Percentiles rank a stretch among this genome's conserved stretches.
phyloP scores from a whole-genome alignment of 2,797 vertebrate species.

The Rhincodon typus region DNA sequence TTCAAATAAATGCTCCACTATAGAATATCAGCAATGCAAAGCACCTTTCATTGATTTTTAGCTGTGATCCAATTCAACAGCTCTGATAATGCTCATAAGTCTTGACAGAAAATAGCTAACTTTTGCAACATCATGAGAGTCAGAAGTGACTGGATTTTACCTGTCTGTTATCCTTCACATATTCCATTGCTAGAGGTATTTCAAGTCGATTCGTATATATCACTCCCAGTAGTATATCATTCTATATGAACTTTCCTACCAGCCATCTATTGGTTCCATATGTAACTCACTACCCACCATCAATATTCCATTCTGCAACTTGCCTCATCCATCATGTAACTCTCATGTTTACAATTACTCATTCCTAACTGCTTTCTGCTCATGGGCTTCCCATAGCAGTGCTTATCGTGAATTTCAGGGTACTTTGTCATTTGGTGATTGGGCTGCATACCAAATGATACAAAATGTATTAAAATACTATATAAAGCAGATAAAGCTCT shows the following conservation, averaged over 20 bases:
- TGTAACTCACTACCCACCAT: not conserved
- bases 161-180: not conserved
- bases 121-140: not conserved
- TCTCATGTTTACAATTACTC: not conserved
- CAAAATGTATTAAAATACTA: not conserved
- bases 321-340: not conserved
- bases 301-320: not conserved
- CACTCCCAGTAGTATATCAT: not conserved
- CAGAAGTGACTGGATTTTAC: not conserved
- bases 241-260: not conserved
- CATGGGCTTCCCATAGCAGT: not conserved
- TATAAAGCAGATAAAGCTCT: not conserved
- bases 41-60: not conserved
- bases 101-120: not conserved
- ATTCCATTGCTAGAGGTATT: not conserved
- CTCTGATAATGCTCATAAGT: not conserved
- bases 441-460: not conserved
- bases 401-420: not conserved
- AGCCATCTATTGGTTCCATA: not conserved
- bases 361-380: not conserved
- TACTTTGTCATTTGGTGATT: not conserved
- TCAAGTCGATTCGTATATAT: not conserved
- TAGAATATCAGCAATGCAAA: not conserved
- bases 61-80: not conserved
- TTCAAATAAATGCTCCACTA: not conserved